phyloP scores from a whole-genome alignment of 2,113 vertebrate genomes.

The Etheostoma cragini region DNA sequence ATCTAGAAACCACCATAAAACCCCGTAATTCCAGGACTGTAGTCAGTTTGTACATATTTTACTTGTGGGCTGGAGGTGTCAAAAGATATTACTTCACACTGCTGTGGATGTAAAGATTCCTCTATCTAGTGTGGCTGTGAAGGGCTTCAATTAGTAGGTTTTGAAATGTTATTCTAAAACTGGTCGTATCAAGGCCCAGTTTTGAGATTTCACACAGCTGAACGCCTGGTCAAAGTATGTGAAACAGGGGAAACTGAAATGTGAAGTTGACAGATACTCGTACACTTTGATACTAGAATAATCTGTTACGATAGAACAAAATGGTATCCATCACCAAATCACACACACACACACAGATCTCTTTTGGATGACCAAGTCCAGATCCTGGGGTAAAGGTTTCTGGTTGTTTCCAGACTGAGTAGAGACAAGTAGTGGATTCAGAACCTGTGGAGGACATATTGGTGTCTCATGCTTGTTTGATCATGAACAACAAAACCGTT shows the following conservation, averaged over 20 bases:
- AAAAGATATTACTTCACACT: slow-evolving; percentile 6
- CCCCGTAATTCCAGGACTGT: slow-evolving; percentile 32
- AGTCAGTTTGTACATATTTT: slow-evolving; percentile 23
- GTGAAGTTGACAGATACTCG: slow-evolving; percentile 9
- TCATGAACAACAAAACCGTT: slow-evolving; percentile 40
- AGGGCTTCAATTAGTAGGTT: slow-evolving; percentile 8
- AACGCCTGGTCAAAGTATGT: slow-evolving; percentile 15
- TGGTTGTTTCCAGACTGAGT: slow-evolving; percentile 31
- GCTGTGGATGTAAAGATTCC: slow-evolving; percentile 16
- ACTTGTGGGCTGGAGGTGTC: slow-evolving; percentile 2
- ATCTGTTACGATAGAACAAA: background rate
- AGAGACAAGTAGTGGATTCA: slow-evolving; percentile 9
- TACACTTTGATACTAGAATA: background rate
- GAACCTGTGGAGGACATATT: slow-evolving; percentile 11
- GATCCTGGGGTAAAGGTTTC: slow-evolving; percentile 25
- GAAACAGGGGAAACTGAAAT: slow-evolving; percentile 18
- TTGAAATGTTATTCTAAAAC: background rate
- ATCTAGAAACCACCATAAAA: slow-evolving; percentile 19
- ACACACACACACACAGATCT: background rate
- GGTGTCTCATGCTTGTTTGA: slow-evolving; percentile 32
- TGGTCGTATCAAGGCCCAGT: background rate
- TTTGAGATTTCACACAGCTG: slow-evolving; percentile 14
- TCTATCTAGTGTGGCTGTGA: background rate
- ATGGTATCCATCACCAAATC: background rate
- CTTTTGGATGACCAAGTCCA: background rate